phyloP scores from a whole-genome alignment of 2,113 vertebrate species.

The Dromiciops gliroides region DNA sequence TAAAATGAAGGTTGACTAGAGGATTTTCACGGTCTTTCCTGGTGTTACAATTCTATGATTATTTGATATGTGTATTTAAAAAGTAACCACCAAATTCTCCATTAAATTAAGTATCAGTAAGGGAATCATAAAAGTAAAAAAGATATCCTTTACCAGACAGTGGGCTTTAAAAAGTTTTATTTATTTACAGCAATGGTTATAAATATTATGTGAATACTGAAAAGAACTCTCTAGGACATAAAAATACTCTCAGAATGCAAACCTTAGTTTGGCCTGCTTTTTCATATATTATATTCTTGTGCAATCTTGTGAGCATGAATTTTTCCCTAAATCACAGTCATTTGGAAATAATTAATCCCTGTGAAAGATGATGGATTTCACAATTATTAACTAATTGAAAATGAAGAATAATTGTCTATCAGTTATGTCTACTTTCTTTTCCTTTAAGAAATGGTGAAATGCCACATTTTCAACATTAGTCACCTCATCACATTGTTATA shows the following conservation, averaged over 20 bases:
- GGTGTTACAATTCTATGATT: background rate
- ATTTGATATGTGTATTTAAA: background rate
- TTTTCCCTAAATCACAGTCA: conserved; percentile 19
- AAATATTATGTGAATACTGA: background rate
- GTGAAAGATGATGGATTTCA: conserved; percentile 32
- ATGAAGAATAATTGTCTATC: conserved; percentile 31
- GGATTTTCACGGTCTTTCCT: background rate
- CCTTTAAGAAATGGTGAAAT: conserved; percentile 11
- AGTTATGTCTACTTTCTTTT: background rate
- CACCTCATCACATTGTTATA: conserved; percentile 9
- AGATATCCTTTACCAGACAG: background rate
- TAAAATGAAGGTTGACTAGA: background rate
- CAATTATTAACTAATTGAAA: conserved; percentile 51
- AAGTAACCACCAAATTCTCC: background rate
- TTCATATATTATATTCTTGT: background rate
- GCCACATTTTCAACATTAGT: background rate
- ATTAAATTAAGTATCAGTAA: background rate
- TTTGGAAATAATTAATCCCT: conserved; percentile 37
- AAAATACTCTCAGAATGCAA: background rate
- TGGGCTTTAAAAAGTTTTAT: background rate
- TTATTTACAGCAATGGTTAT: background rate
- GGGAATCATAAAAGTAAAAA: background rate
- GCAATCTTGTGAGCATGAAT: background rate
- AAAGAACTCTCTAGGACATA: background rate
- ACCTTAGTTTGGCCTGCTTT: background rate